Conservation (phyloP, 2,113 vertebrate species). For the Percopsis transmontana region DNA sequence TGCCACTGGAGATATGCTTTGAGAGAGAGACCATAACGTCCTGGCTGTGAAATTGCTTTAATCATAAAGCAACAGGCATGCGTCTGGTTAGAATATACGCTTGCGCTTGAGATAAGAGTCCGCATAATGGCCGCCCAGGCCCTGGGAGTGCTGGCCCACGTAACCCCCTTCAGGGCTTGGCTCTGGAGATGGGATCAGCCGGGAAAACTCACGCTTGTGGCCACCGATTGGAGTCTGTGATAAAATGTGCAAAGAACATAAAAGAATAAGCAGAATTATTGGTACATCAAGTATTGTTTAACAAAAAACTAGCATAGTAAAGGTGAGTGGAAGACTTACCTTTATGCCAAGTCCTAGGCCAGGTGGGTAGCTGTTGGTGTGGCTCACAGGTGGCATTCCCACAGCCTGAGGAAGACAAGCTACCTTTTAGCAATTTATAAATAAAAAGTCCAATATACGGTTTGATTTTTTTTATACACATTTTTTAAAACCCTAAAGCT, state of each 20-base stretch:
- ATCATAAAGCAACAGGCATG: slow-evolving; percentile 7
- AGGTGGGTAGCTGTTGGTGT: slow-evolving; percentile 71
- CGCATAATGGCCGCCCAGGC: slow-evolving; percentile 91
- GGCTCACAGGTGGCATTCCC: slow-evolving; percentile 81
- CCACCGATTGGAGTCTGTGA: slow-evolving; percentile 84
- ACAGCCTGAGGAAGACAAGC: slow-evolving; percentile 75
- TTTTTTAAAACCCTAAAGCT: too few relatives aligned
- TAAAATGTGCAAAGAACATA: neutral
- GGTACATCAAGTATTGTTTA: neutral
- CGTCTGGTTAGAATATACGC: slow-evolving; percentile 83
- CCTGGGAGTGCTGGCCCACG: slow-evolving; percentile 92
- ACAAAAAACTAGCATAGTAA: neutral
- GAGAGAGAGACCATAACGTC: slow-evolving; percentile 15
- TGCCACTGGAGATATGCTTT: slow-evolving; percentile 13
- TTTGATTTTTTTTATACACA: too few relatives aligned
- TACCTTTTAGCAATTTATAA: slow-evolving; percentile 3
- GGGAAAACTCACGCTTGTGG: slow-evolving; percentile 90
- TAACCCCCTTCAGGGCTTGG: slow-evolving; percentile 91
- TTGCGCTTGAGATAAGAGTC: slow-evolving; percentile 94
- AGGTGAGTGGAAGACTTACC: slow-evolving; percentile 64
- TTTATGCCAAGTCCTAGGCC: slow-evolving; percentile 78
- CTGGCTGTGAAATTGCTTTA: slow-evolving; percentile 25
- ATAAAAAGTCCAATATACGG: too few relatives aligned
- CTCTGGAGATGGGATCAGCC: slow-evolving; percentile 89
- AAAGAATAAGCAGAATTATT: neutral